These are phyloP conservation scores for Enhydra lutris DNA, from an alignment of 2,113 vertebrate species.

Conservation along the genomic window DNA sequence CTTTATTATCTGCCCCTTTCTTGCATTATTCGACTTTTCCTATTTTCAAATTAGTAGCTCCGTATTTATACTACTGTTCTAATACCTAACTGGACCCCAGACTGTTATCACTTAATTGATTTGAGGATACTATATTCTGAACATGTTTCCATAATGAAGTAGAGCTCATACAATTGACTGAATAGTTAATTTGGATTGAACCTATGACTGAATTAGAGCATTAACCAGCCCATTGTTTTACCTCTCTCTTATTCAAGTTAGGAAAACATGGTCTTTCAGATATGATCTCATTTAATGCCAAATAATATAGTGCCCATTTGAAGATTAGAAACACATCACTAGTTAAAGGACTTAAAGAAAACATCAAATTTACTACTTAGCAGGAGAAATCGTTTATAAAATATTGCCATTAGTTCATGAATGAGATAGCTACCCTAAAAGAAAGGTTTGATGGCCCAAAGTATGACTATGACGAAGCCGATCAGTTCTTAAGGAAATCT, in stretches of 20 bases:
- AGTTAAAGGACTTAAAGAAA: not conserved
- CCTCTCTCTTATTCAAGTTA: not conserved
- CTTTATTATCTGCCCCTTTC: not conserved
- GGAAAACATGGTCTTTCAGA: not conserved
- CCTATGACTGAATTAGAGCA: not conserved
- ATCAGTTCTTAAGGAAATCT: not conserved
- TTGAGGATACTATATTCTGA: not conserved
- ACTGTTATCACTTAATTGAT: not conserved
- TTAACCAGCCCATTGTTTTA: not conserved
- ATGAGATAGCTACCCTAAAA: not conserved
- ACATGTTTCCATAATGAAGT: not conserved
- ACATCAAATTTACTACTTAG: not conserved
- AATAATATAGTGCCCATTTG: not conserved
- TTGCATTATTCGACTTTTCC: not conserved
- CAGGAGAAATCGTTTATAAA: not conserved
- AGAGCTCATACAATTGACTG: not conserved
- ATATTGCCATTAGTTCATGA: not conserved
- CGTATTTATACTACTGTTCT: not conserved
- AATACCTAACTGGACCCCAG: not conserved
- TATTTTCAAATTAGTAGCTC: not conserved
- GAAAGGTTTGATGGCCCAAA: not conserved
- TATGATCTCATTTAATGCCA: slow-evolving; percentile 11
- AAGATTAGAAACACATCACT: not conserved
- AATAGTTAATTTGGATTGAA: not conserved
- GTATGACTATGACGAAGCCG: not conserved